Evolutionary conservation across 2,888 invertebrate species (phyloP).

Genomic region (Plusia festucae): DNA sequence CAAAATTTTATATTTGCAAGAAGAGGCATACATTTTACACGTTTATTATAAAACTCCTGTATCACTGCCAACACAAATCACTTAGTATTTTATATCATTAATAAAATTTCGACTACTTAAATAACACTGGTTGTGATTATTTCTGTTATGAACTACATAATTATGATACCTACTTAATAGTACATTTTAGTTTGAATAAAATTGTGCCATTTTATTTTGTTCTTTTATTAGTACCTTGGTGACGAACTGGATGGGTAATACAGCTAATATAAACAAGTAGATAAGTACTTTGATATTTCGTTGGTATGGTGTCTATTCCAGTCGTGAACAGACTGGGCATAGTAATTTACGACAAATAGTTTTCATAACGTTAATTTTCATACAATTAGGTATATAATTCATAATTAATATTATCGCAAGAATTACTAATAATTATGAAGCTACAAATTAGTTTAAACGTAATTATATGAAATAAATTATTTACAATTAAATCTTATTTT

Average conservation of each 20-base stretch:
- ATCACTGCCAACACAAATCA: slow-evolving; percentile 69
- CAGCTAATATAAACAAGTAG: too few species aligned
- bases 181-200: slow-evolving; percentile 74
- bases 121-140: slow-evolving; percentile 83
- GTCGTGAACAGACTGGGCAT: too few species aligned
- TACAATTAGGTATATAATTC: too few species aligned
- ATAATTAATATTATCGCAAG: too few species aligned
- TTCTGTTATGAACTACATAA: slow-evolving; percentile 65
- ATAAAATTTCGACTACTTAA: slow-evolving; percentile 66
- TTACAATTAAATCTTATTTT: slow-evolving; percentile 23
- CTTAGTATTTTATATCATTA: slow-evolving; percentile 52
- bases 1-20: slow-evolving; percentile 64
- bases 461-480: slow-evolving; percentile 34
- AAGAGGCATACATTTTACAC: slow-evolving; percentile 53
- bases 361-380: too few species aligned
- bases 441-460: slow-evolving; percentile 12
- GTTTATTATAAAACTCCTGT: slow-evolving; percentile 45
- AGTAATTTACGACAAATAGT: too few species aligned
- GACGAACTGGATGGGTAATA: too few species aligned
- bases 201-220: slow-evolving; percentile 80
- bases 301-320: too few species aligned
- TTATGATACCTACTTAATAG: slow-evolving; percentile 67
- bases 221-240: slow-evolving; percentile 51
- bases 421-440: not conserved
- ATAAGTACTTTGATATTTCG: too few species aligned